A percentile compares a stretch with the other conserved stretches of the same genome.
Evolutionary conservation across 2,888 invertebrate species (phyloP).

Genomic region (Lasioglossum marginatum): DNA sequence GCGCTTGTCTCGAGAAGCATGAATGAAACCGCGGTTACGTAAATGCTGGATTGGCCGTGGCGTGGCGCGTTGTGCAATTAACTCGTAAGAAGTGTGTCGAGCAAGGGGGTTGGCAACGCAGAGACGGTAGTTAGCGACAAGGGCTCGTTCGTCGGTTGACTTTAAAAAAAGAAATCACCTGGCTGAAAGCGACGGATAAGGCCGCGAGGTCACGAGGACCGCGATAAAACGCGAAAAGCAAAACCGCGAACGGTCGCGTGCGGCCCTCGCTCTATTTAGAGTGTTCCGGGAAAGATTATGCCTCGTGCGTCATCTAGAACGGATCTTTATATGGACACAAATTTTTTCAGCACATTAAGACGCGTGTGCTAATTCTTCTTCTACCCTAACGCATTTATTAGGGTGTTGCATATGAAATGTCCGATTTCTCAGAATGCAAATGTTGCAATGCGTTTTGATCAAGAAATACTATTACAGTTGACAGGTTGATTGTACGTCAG

Average conservation of each 20-base stretch:
- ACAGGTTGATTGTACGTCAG: too few species aligned
- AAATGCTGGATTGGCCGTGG: constrained; percentile 54
- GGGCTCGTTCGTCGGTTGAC: constrained; percentile 41
- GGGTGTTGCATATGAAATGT: too few species aligned
- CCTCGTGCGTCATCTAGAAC: neutral
- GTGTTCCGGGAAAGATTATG: neutral
- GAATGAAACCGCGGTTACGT: constrained; percentile 73
- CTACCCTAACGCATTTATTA: neutral
- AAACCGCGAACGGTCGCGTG: constrained; percentile 16
- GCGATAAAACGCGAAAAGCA: constrained; percentile 33
- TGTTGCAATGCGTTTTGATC: too few species aligned
- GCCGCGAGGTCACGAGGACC: constrained; percentile 47
- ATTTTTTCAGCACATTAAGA: neutral
- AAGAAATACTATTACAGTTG: too few species aligned
- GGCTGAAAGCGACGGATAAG: constrained; percentile 56
- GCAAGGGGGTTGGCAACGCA: constrained; percentile 51
- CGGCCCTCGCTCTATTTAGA: neutral
- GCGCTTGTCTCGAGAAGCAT: constrained; percentile 55
- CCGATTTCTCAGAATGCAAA: too few species aligned
- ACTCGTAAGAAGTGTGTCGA: constrained; percentile 71
- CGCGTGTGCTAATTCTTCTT: neutral
- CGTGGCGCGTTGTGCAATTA: constrained; percentile 66
- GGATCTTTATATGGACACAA: neutral
- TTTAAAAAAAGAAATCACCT: constrained; percentile 58
- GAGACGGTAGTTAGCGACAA: constrained; percentile 57